Conservation (phyloP, 2,797 vertebrate species). For the Poeciliopsis infans region DNA sequence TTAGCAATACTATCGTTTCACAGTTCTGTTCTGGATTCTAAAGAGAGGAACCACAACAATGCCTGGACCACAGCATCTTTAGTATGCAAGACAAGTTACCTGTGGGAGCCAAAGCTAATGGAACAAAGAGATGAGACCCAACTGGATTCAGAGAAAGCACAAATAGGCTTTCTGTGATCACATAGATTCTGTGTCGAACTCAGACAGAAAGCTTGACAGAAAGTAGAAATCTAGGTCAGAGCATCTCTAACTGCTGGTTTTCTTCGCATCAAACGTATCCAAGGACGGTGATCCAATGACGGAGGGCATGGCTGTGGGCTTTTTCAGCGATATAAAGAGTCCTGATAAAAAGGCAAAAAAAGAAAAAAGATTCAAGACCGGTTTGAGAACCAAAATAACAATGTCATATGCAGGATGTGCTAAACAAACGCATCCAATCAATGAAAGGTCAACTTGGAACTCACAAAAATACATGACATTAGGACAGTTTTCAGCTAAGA, state of each 20-base stretch:
- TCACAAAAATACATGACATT: not conserved
- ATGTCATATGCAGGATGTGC: not conserved
- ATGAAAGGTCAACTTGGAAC: not conserved
- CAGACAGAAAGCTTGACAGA: not conserved
- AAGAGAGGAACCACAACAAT: not conserved
- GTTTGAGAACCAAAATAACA: not conserved
- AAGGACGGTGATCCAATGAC: not conserved
- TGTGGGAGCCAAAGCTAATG: not conserved
- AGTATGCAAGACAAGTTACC: not conserved
- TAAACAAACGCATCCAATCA: not conserved
- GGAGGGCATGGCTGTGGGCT: not conserved
- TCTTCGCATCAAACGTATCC: not conserved
- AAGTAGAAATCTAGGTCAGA: not conserved
- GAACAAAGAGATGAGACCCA: not conserved
- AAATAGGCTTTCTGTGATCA: not conserved
- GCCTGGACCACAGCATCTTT: not conserved
- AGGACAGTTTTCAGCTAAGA: too few relatives aligned
- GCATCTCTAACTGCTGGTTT: not conserved
- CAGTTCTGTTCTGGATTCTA: not conserved
- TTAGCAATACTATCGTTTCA: not conserved
- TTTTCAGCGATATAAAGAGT: not conserved
- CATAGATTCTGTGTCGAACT: not conserved
- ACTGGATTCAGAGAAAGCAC: not conserved
- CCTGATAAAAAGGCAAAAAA: not conserved
- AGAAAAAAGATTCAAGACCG: not conserved